These are phyloP conservation scores for Seriola rivoliana DNA, from an alignment of 2,113 vertebrate species.

Conservation along the genomic window DNA sequence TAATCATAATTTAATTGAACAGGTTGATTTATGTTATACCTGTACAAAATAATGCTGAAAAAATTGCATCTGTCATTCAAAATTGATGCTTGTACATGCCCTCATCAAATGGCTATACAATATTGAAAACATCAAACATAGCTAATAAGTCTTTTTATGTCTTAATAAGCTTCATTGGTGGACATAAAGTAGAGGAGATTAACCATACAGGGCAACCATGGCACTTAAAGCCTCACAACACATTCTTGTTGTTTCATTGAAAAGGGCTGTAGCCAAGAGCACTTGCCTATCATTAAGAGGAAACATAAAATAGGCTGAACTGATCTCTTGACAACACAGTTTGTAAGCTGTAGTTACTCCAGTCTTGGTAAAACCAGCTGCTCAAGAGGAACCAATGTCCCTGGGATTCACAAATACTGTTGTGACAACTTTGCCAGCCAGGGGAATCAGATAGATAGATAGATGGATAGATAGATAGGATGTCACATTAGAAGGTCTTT, in stretches of 20 bases:
- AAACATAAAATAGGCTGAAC: neutral
- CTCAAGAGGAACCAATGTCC: neutral
- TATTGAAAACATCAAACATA: neutral
- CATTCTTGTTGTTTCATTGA: neutral
- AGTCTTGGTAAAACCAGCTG: constrained; percentile 5
- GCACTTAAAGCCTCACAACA: neutral
- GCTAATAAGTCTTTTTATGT: neutral
- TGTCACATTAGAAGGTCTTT: neutral
- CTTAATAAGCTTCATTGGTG: neutral
- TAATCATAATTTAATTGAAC: neutral
- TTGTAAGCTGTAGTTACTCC: neutral
- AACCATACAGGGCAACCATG: neutral
- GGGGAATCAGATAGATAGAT: neutral
- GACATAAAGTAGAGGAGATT: neutral
- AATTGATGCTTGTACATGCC: neutral
- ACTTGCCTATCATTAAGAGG: neutral
- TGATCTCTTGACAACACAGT: neutral
- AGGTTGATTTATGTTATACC: neutral
- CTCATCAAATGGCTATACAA: neutral
- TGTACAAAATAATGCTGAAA: neutral
- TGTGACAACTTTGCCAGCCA: neutral
- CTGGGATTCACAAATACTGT: constrained; percentile 1
- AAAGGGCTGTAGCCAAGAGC: neutral
- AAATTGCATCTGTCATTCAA: neutral
- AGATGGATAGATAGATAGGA: neutral